Conservation (phyloP, 2,888 invertebrate genomes). For the Dyspetes luteomarginatus region DNA sequence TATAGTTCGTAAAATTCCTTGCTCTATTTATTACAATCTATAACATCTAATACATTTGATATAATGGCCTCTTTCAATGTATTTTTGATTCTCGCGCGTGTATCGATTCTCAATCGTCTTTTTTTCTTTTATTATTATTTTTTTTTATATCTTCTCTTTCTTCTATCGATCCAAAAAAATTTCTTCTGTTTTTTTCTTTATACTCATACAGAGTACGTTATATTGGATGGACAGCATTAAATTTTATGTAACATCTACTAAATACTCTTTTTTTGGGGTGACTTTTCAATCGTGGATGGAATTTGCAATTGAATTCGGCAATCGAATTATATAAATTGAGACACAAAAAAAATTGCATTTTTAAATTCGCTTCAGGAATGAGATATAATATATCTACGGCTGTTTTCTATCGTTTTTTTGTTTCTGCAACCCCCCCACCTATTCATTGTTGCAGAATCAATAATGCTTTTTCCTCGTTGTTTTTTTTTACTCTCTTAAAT, state of each 20-base stretch:
- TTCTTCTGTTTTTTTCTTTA: conserved; percentile 5
- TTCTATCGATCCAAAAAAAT: conserved; percentile 31
- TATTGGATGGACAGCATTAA: conserved; percentile 62
- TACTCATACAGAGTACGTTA: background rate
- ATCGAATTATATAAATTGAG: conserved; percentile 41
- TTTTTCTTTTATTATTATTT: conserved; percentile 18
- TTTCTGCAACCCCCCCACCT: conserved; percentile 9
- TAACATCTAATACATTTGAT: conserved; percentile 65
- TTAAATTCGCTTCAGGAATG: conserved; percentile 41
- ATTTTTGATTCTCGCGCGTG: conserved; percentile 60
- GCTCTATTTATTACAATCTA: conserved; percentile 53
- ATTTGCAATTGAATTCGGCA: conserved; percentile 59
- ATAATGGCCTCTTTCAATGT: conserved; percentile 64
- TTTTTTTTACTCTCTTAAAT: conserved; percentile 48
- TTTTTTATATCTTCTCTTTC: conserved; percentile 28
- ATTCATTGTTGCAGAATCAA: conserved; percentile 31
- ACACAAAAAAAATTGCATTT: conserved; percentile 18
- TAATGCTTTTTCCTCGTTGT: conserved; percentile 52
- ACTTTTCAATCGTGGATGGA: conserved; percentile 61
- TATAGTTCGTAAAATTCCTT: conserved; percentile 15
- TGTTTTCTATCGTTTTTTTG: conserved; percentile 17
- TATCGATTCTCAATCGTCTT: background rate
- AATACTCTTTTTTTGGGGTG: conserved; percentile 58
- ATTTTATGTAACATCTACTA: conserved; percentile 48
- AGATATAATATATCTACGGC: conserved; percentile 53